Evolutionary conservation across 2,797 vertebrate species (phyloP), one percentile per base, ranked within the genome.

Genomic region (Phylloscopus collybita): DNA sequence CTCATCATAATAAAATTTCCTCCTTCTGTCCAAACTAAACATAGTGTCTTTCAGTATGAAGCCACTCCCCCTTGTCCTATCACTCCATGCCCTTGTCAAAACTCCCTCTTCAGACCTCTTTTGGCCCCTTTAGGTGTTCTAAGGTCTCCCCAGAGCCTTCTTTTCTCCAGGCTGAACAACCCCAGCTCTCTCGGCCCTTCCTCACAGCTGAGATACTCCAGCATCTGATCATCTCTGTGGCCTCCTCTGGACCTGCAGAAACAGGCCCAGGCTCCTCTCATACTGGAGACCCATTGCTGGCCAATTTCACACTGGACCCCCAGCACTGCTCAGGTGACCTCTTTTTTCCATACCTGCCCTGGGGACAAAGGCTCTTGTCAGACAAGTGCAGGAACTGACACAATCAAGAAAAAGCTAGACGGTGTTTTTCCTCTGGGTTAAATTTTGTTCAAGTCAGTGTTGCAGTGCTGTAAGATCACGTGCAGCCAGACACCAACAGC

Each of bases 391-490:
- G 25, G 23, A 51, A 51, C 4, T 47, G 61, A 66, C 30, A 29
- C 38, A 40, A 54, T 18, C 38, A 66, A 74, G 45, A 84, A 71
- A 14, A 81, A 67, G 25, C 6, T 19, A 64, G 16, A 45, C 20
- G 30, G 29, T 27, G 32, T 13, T 53, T 70, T 54, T 65, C 19
- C 45, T 82, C 75, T 70, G n/a, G 29, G 29, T 59, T 88, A 66
- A 15, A 29, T 62, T 86, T 51, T 65, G n/a, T 51, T 86, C n/a
- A 72, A 49, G 16, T 36, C 49, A 56, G 29, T 53, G 25, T 29
- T 86, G 42, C 1, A 3, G 51, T 9, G 1, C 51, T 57, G 38
- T 47, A 88, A 21, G 13, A 72, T 32, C 5, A 0, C 0, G 0
- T 9, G 32, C 34, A 81, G 19, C 30, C 26, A 61, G 44, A 17